A percentile compares a stretch with the other conserved stretches of the same genome.
Evolutionary conservation across 2,888 invertebrate species (phyloP).

Genomic region (Drosophila pseudotalamancana): DNA sequence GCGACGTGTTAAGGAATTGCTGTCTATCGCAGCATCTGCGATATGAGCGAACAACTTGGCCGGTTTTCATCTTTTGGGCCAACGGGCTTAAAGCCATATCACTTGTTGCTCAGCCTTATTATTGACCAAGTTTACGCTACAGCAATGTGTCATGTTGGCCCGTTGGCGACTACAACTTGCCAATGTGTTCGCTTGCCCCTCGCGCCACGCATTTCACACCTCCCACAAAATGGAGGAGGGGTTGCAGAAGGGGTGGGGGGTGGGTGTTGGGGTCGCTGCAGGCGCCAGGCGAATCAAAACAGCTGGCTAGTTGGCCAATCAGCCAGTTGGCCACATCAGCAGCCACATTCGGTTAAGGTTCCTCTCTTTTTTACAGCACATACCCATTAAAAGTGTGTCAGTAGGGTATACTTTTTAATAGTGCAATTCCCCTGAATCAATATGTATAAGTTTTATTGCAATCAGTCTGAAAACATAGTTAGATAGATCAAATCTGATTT

Average conservation of each 20-base stretch:
- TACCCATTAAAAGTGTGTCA: not conserved
- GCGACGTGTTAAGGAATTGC: slow-evolving; percentile 67
- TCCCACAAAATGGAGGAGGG: slow-evolving; percentile 64
- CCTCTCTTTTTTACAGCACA: not conserved
- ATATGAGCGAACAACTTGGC: slow-evolving; percentile 54
- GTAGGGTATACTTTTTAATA: not conserved
- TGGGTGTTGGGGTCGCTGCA: slow-evolving; percentile 38
- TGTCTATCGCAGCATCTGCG: slow-evolving; percentile 66
- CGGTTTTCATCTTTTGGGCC: slow-evolving; percentile 63
- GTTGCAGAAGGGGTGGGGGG: not conserved
- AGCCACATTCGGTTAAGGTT: slow-evolving; percentile 30
- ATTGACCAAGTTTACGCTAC: slow-evolving; percentile 68
- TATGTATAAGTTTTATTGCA: no score
- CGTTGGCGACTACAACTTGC: slow-evolving; percentile 48
- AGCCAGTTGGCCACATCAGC: slow-evolving; percentile 46
- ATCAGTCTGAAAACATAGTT: no score
- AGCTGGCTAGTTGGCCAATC: slow-evolving; percentile 46
- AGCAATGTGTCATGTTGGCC: slow-evolving; percentile 70
- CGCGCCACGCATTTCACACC: slow-evolving; percentile 60
- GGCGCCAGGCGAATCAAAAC: slow-evolving; percentile 67
- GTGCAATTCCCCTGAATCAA: no score
- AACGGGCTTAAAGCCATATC: slow-evolving; percentile 62
- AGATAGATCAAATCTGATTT: no score
- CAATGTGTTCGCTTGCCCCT: slow-evolving; percentile 38
- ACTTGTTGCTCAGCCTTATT: slow-evolving; percentile 48